Conservation (phyloP, 2,113 vertebrate species). For the Dermatemys mawii region DNA sequence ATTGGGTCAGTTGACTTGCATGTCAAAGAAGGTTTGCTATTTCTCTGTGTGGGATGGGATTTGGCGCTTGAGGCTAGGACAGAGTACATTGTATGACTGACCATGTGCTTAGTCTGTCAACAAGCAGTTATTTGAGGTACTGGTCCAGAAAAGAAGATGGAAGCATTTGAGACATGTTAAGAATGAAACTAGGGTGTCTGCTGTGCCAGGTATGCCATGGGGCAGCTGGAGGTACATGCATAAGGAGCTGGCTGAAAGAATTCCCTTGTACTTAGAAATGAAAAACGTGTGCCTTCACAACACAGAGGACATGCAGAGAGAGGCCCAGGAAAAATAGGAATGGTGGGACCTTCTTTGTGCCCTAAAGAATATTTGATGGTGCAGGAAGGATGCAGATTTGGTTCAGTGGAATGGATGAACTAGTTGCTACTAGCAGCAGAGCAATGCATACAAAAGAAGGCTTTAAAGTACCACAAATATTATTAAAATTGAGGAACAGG, state of each 20-base stretch:
- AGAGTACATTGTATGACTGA: background rate
- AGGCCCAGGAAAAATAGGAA: background rate
- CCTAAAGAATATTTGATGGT: background rate
- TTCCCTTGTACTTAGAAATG: background rate
- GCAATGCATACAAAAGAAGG: background rate
- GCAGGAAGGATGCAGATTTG: background rate
- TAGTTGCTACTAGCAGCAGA: background rate
- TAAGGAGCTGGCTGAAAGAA: background rate
- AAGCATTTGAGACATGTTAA: background rate
- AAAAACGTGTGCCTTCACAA: background rate
- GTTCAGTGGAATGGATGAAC: background rate
- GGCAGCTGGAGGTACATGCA: background rate
- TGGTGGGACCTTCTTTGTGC: background rate
- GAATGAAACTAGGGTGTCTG: background rate
- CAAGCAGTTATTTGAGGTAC: background rate
- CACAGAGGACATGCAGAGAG: background rate
- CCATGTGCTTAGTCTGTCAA: background rate
- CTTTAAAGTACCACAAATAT: background rate
- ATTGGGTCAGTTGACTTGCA: background rate
- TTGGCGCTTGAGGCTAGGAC: background rate
- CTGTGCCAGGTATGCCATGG: background rate
- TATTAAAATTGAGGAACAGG: background rate
- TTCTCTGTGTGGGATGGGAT: background rate
- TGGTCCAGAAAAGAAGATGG: background rate
- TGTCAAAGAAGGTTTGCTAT: background rate